Evolutionary conservation across 2,797 vertebrate species (phyloP), one percentile per base, ranked within the genome.

Genomic region (Argyrosomus regius): DNA sequence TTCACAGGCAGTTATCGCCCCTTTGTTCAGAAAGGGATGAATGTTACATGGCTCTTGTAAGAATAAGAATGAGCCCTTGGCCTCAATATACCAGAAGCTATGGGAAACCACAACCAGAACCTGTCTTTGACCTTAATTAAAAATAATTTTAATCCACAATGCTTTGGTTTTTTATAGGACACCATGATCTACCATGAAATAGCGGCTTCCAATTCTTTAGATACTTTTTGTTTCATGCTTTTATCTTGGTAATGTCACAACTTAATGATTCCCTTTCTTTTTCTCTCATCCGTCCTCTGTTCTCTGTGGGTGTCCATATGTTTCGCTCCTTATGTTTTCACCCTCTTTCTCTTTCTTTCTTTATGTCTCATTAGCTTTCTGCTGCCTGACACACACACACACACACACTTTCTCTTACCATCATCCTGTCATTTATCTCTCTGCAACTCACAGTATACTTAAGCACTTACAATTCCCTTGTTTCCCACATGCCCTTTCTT

Each of bases 311-410:
- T 59, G 67, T 60, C 75, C 65, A 43, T 35, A 26, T 75, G 67
- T 18, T 76, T 56, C 45, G 18, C 48, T 48, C 31, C 48, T 60
- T 56, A n/a, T 69, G 28, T 48, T 6, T 45, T 53, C 63, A 31
- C 17, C 12, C 20, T 26, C n/a, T n/a, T 22, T 66, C 53, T 14
- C 35, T 52, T 41, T 24, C n/a, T 56, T 8, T 49, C 76, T 71
- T 69, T 31, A 70, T 56, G 74, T 80, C 74, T 74, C 77, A 78
- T 84, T 84, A 88, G 39, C 62, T 66, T 58, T 79, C 48, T 54
- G 48, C 60, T 18, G 50, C 57, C 53, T 56, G 50, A 35, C 62
- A 35, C 28, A 41, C 48, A 41, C 62, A 35, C 28, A 41, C 48
- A 41, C 59, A 61, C 49, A 43, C 22, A 6, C 53, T 58, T 31